These are phyloP conservation scores for Anthophora plumipes DNA, from an alignment of 2,888 invertebrate genomes.

Conservation along the genomic window DNA sequence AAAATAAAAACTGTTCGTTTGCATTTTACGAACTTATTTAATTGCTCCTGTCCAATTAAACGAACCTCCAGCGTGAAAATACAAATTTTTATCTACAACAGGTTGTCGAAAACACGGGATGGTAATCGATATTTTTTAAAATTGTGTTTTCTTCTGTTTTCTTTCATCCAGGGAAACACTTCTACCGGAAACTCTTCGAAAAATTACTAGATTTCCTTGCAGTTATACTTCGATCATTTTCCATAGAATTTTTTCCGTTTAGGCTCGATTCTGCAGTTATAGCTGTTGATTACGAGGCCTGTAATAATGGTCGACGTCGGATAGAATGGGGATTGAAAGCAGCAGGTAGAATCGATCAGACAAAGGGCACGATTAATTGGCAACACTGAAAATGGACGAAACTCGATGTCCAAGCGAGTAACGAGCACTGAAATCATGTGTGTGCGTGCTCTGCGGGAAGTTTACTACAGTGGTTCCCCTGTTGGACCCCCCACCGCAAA, in stretches of 20 bases:
- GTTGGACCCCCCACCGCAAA: not conserved
- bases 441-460: not conserved
- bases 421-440: not conserved
- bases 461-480: not conserved
- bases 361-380: slow-evolving; percentile 4
- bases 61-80: not conserved
- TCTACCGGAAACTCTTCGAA: no score
- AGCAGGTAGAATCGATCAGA: not conserved
- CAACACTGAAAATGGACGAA: not conserved
- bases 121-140: no score
- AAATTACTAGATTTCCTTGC: no score
- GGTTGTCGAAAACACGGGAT: not conserved
- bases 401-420: not conserved
- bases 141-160: no score
- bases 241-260: no score
- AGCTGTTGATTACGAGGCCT: no score
- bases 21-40: not conserved
- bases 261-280: no score
- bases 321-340: not conserved
- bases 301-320: no score
- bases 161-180: not conserved
- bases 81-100: not conserved
- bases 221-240: no score
- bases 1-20: not conserved
- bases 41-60: not conserved